Evolutionary conservation across 2,888 invertebrate genomes (phyloP), one percentile per base, ranked within the genome.

Genomic region (Netelia inedita): DNA sequence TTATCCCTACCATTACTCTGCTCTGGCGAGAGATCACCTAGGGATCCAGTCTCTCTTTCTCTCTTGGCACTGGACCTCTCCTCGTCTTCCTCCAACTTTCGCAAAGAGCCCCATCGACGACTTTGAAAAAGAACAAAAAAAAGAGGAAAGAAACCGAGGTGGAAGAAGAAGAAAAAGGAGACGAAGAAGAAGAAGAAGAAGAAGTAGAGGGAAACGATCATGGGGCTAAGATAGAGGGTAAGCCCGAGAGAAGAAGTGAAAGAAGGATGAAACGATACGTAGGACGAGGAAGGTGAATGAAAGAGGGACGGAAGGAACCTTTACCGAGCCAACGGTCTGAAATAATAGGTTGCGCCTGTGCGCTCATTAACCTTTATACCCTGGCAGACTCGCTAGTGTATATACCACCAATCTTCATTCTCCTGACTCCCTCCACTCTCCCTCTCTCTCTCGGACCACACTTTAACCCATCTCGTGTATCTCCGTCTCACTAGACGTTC

Each of bases 301-400:
- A 65, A 79, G 79, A 79, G 79, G 66, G 85, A 84, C 75, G 79
- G 75, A 79, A 78, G 83, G 78, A 82, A 82, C 35, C 35, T 35
- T 6, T 35, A 35, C 35, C 35, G 35, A 87, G 80, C 90, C 91
- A 91, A 89, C 91, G 91, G 91, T 90, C 91, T 91, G 89, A 93
- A 93, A 93, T 93, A 93, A 93, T 93, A 93, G 93, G 93, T 93
- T 93, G 92, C 91, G 93, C 93, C 91, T 91, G 92, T 88, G 92
- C 92, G 92, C 93, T 93, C 93, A 93, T 93, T 93, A 93, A 93
- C 93, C 93, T 93, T 93, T 93, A 92, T 93, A 93, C 93, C 92
- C 91, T 88, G 90, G 89, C 91, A 89, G 88, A 90, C 90, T 89
- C 80, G 80, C 87, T 89, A 91, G 89, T 91, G 91, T 91, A 72